These are phyloP conservation scores for Zaprionus obscuricornis DNA, from an alignment of 2,888 invertebrate genomes.

Conservation along the genomic window DNA sequence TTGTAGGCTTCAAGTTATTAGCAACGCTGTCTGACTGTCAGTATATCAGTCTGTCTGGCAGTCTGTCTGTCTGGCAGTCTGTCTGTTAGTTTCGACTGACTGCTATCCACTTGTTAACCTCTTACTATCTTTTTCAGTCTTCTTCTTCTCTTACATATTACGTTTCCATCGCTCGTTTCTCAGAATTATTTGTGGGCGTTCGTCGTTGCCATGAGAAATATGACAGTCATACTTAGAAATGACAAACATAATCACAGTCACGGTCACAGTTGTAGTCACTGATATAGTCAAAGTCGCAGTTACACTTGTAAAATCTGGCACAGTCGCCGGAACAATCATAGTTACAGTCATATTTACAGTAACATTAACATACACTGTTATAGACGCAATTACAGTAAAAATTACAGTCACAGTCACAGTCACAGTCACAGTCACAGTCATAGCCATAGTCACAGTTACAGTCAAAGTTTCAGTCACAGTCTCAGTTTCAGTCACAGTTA, in stretches of 20 bases:
- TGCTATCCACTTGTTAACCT: no score
- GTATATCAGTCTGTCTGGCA: background rate
- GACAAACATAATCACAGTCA: constrained; percentile 10
- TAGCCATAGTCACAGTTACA: background rate
- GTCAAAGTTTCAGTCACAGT: constrained; percentile 5
- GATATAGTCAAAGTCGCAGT: no score
- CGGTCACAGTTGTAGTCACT: no score
- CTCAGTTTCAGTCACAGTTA: constrained; percentile 6
- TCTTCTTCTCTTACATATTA: no score
- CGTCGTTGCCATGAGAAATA: constrained; percentile 38
- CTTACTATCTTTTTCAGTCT: no score
- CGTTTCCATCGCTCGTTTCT: no score
- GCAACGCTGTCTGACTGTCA: constrained; percentile 19
- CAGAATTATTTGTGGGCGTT: no score
- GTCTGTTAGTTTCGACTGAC: no score
- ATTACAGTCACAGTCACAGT: constrained; percentile 14
- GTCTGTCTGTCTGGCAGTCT: constrained; percentile 17
- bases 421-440: background rate
- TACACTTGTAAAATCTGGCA: no score
- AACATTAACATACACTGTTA: background rate
- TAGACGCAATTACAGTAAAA: constrained; percentile 6
- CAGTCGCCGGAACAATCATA: no score
- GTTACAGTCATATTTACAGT: background rate
- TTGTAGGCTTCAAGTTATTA: constrained; percentile 40
- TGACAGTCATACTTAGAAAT: constrained; percentile 17